Evolutionary conservation across 2,113 vertebrate species (phyloP).

Genomic region (Thamnaconus septentrionalis): DNA sequence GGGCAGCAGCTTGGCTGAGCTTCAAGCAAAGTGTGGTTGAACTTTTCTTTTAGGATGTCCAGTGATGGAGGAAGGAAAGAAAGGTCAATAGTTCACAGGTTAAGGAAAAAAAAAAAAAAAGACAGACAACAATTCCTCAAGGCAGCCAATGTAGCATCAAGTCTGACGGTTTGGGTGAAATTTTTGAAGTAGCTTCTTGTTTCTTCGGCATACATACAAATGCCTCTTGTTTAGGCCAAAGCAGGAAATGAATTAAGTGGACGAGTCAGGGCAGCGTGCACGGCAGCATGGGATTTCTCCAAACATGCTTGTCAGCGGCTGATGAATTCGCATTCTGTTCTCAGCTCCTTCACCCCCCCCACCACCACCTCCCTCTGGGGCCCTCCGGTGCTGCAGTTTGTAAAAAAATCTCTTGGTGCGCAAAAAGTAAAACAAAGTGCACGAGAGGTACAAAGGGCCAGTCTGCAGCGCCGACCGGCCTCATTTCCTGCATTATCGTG

Average conservation of each 20-base stretch:
- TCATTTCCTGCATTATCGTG: constrained; percentile 45
- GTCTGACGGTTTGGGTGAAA: not conserved
- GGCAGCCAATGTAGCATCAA: no score
- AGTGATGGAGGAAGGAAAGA: no score
- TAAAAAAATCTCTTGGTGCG: constrained; percentile 2
- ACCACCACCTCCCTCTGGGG: constrained; percentile 4
- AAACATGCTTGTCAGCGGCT: constrained; percentile 24
- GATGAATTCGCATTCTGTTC: constrained; percentile 64
- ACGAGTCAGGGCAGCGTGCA: constrained; percentile 29
- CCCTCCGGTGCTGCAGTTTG: constrained; percentile 11
- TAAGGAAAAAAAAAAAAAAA: no score
- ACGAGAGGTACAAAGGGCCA: constrained; percentile 10
- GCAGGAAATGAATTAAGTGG: constrained; percentile 24
- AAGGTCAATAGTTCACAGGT: no score
- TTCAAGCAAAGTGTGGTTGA: no score
- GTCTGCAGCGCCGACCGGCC: constrained; percentile 20
- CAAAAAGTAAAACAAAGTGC: constrained; percentile 41
- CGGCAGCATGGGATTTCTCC: constrained; percentile 20
- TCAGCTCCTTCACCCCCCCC: constrained; percentile 17
- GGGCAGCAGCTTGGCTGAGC: no score
- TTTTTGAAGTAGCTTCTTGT: constrained; percentile 16
- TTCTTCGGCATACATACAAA: constrained; percentile 16
- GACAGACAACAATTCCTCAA: no score
- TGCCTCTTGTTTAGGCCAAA: constrained; percentile 20
- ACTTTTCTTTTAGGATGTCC: no score